These are phyloP conservation scores for Gavialis gangeticus DNA, from an alignment of 2,113 vertebrate genomes.

Conservation along the genomic window DNA sequence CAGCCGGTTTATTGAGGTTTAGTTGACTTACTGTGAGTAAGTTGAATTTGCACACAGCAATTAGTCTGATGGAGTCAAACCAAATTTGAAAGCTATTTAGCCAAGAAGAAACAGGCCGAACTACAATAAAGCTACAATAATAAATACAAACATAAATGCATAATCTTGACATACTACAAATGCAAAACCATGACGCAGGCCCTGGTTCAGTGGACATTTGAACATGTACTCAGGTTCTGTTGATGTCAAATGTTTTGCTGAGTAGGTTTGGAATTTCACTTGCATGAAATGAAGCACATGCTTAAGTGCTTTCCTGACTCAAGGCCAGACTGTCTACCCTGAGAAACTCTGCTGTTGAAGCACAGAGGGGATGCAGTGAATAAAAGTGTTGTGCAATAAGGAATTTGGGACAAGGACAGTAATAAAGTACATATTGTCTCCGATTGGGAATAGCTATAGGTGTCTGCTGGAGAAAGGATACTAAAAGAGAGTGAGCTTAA, in stretches of 20 bases:
- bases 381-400: background rate
- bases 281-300: background rate
- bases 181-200: background rate
- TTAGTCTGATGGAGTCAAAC: background rate
- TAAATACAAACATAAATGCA: no score
- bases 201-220: background rate
- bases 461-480: background rate
- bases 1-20: background rate
- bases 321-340: background rate
- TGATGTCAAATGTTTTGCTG: background rate
- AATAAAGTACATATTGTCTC: no score
- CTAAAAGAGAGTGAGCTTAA: background rate
- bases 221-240: background rate
- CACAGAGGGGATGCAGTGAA: background rate
- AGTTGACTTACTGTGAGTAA: background rate
- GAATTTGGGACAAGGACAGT: background rate
- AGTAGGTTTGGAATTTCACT: background rate
- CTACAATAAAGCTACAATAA: background rate
- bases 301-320: constrained; percentile 22
- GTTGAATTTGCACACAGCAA: background rate
- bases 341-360: background rate
- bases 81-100: background rate
- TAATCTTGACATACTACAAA: background rate
- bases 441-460: background rate
- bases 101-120: background rate